Base-by-base conservation (phyloP, 2,113 vertebrate species). In the Corvus moneduloides region DNA sequence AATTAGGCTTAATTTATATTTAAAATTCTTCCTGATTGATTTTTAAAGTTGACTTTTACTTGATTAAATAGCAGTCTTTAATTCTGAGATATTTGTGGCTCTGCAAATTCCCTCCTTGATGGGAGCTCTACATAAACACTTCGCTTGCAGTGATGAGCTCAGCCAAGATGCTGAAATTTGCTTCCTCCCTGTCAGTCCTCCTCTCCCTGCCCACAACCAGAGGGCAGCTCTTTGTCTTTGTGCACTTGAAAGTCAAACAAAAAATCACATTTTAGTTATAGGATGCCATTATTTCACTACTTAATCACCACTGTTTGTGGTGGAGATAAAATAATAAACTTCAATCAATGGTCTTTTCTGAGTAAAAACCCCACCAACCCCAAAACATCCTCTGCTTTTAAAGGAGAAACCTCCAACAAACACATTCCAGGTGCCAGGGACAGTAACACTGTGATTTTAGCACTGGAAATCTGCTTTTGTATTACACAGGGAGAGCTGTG, bases 1-100 rank as follows among this genome's bases (percentile, higher is more conserved):
- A 94, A 96, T 97, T 96, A 95, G 56, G 74, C 68, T 69, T 95
- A 95, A 96, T 92, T 96, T 93, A 89, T 93, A 89, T 94, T 96
- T 97, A 35, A 95, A 92, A 94, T 82, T 76, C 86, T 94, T 96
- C 92, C 90, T 88, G 92, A 69, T 9, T 95, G 84, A 87, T 86
- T 95, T 92, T 82, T 91, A 54, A 92, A 89, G 62, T 76, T 93
- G 73, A 39, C 69, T 97, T 92, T 91, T 93, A 23, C 90, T 95
- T 97, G 96, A 96, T 96, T 97, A 97, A 93, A 85, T 17, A 95
- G 62, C 84, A 93, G 80, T 32, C 41, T 94, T 81, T 97, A 68
- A 96, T 96, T 93, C 55, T 27, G 93, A 88, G 93, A 39, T 96
- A 96, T 97, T 96, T 94, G 92, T 88, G 56, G 85, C 91, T 86